Percentiles rank a stretch among this genome's conserved stretches.
Conservation (phyloP, 2,888 invertebrate species). For the Iphiclides podalirius region DNA sequence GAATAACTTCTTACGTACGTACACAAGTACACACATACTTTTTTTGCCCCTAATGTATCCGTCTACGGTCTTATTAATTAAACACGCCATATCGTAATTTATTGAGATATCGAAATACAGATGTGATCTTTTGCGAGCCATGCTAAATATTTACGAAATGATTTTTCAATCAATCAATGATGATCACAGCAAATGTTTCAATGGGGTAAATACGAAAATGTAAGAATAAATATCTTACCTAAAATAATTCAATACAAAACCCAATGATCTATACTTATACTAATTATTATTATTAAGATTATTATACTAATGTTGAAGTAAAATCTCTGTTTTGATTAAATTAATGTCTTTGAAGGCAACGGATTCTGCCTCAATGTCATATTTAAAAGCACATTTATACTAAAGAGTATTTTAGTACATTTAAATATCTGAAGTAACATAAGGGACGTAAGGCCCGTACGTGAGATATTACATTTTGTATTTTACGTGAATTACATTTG, state of each 20-base stretch:
- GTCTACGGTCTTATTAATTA: too few species aligned
- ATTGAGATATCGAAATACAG: too few species aligned
- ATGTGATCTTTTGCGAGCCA: too few species aligned
- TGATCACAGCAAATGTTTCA: too few species aligned
- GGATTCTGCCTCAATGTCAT: constrained; percentile 9
- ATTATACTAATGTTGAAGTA: constrained; percentile 16
- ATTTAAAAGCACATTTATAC: constrained; percentile 9
- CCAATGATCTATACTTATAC: constrained; percentile 5
- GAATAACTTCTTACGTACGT: too few species aligned
- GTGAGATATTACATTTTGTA: background rate
- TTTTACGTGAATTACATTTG: background rate
- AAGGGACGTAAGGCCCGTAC: background rate
- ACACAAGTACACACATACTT: too few species aligned
- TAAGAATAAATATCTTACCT: background rate
- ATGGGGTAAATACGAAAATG: too few species aligned
- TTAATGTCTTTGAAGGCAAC: constrained; percentile 17
- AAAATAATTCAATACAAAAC: constrained; percentile 7
- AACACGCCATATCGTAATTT: too few species aligned
- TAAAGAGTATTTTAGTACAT: constrained; percentile 9
- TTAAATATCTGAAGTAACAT: constrained; percentile 1
- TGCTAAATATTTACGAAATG: too few species aligned
- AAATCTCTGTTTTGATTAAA: constrained; percentile 15
- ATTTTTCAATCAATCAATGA: too few species aligned
- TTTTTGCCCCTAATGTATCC: too few species aligned
- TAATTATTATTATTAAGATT: too few species aligned